Conservation (phyloP, 2,113 vertebrate species). For the Phaethornis superciliosus region DNA sequence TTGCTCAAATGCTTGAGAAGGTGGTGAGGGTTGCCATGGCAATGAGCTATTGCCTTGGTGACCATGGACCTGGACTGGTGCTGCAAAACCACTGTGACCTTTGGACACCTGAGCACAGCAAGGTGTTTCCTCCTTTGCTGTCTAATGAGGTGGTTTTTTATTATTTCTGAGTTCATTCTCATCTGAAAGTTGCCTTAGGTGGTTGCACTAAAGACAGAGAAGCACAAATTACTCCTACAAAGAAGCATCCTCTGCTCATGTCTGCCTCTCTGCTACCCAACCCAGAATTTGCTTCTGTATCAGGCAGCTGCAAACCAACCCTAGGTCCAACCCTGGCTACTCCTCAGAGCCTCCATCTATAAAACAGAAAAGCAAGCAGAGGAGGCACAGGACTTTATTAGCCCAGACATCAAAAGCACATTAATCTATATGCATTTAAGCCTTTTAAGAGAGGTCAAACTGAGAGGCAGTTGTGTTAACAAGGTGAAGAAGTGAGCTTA, state of each 20-base stretch:
- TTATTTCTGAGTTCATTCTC: background rate
- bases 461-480: background rate
- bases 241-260: background rate
- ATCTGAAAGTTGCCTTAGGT: background rate
- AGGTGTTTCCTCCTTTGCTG: background rate
- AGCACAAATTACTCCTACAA: background rate
- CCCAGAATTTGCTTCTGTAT: background rate
- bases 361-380: background rate
- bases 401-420: background rate
- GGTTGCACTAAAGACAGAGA: background rate
- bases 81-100: background rate
- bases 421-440: background rate
- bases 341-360: background rate
- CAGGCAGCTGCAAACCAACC: background rate
- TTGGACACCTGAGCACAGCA: background rate
- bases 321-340: background rate
- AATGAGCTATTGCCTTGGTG: slow-evolving; percentile 53
- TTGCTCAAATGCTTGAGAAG: background rate
- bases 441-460: background rate
- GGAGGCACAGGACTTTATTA: background rate
- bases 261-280: background rate
- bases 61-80: background rate
- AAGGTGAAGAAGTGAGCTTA: background rate
- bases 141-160: background rate
- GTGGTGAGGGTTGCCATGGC: slow-evolving; percentile 44